Evolutionary conservation across 2,888 invertebrate species (phyloP).

Genomic region (Cybosia mesomella): DNA sequence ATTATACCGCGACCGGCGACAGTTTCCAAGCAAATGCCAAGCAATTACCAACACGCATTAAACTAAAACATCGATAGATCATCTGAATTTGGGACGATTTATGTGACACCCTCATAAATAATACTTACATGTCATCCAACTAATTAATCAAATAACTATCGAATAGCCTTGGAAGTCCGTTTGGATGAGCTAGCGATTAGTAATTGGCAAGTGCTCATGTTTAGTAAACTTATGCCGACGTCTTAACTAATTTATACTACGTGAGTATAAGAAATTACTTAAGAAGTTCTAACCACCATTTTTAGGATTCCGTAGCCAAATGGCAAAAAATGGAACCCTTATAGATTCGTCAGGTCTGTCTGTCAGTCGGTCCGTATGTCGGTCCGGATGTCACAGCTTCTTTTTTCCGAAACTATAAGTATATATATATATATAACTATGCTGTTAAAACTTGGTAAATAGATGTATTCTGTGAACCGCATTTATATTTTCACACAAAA

Average conservation of each 20-base stretch:
- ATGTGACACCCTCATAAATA: conserved; percentile 41
- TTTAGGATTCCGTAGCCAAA: too few species aligned
- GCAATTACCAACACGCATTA: conserved; percentile 29
- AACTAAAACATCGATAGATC: conserved; percentile 46
- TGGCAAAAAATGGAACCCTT: too few species aligned
- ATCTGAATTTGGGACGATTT: conserved; percentile 24
- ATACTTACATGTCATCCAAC: conserved; percentile 37
- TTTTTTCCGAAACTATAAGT: too few species aligned
- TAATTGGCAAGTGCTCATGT: conserved; percentile 1
- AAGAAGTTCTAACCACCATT: too few species aligned
- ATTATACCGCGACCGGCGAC: conserved; percentile 19
- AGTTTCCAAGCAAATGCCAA: conserved; percentile 22
- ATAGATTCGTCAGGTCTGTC: too few species aligned
- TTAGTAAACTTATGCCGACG: neutral
- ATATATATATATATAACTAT: too few species aligned
- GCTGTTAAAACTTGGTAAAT: too few species aligned
- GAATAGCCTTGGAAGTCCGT: conserved; percentile 8
- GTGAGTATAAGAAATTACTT: too few species aligned
- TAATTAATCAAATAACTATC: conserved; percentile 47
- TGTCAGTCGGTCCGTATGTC: too few species aligned
- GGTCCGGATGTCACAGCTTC: too few species aligned
- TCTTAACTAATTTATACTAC: neutral
- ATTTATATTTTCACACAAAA: too few species aligned
- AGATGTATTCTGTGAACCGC: too few species aligned
- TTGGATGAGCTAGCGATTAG: conserved; percentile 10